Evolutionary conservation across 2,888 invertebrate species (phyloP).

Genomic region (Troides oblongomaculatus): DNA sequence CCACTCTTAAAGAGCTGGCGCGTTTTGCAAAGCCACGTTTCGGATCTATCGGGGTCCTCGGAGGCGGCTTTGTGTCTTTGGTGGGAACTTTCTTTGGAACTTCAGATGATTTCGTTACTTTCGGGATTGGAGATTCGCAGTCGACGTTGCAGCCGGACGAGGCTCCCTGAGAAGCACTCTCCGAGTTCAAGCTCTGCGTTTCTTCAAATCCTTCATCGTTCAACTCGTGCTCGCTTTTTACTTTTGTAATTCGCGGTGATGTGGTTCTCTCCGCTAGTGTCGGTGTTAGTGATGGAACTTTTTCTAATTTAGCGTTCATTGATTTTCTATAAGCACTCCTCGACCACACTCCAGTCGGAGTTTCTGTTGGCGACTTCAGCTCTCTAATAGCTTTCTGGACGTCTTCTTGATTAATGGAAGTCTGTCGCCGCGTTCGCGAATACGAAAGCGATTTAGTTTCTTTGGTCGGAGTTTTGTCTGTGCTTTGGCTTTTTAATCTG

Average conservation of each 20-base stretch:
- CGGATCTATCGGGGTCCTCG: conserved; percentile 59
- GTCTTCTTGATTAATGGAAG: conserved; percentile 85
- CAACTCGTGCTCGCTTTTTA: conserved; percentile 83
- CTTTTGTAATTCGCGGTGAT: conserved; percentile 75
- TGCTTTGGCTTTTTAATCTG: conserved; percentile 80
- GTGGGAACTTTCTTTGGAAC: conserved; percentile 73
- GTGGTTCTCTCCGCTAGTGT: conserved; percentile 57
- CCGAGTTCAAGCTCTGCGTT: conserved; percentile 92
- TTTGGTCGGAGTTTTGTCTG: conserved; percentile 70
- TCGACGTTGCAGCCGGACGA: conserved; percentile 88
- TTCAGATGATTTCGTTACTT: conserved; percentile 58
- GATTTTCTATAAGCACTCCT: conserved; percentile 71
- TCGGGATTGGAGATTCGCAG: conserved; percentile 78
- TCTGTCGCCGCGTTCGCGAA: conserved; percentile 82
- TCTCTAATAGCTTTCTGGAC: conserved; percentile 84
- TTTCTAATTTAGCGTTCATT: conserved; percentile 53
- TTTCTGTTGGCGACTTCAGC: conserved; percentile 82
- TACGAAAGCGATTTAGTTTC: conserved; percentile 61
- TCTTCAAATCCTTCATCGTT: conserved; percentile 96
- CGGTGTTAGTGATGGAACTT: conserved; percentile 35
- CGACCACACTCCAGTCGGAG: conserved; percentile 81
- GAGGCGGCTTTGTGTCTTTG: conserved; percentile 72
- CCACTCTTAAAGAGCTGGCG: conserved; percentile 80
- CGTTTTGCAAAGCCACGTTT: conserved; percentile 59
- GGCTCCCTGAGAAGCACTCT: conserved; percentile 91